These are phyloP conservation scores for Sinopyrophorus schimmeli DNA, from an alignment of 2,888 invertebrate genomes.

Conservation along the genomic window DNA sequence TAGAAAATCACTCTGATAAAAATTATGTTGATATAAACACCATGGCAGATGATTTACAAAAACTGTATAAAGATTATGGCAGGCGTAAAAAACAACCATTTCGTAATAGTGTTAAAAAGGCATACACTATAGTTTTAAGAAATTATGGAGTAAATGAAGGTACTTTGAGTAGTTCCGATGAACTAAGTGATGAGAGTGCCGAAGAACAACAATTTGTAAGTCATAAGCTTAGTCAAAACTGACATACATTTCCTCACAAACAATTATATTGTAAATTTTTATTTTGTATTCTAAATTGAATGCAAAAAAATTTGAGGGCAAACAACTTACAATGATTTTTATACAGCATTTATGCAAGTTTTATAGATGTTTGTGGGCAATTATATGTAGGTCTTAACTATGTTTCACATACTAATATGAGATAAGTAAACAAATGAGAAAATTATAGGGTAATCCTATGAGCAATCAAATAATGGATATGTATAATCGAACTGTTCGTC, in stretches of 20 bases:
- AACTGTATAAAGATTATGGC: constrained; percentile 75
- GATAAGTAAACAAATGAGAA: too few species aligned
- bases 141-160: constrained; percentile 66
- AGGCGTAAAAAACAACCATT: constrained; percentile 81
- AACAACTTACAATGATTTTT: too few species aligned
- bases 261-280: too few species aligned
- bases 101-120: constrained; percentile 74
- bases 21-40: constrained; percentile 80
- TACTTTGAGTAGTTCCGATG: constrained; percentile 57
- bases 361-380: too few species aligned
- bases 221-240: too few species aligned
- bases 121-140: constrained; percentile 73
- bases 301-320: too few species aligned
- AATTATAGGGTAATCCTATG: constrained; percentile 43
- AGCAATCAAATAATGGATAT: constrained; percentile 56
- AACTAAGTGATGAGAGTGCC: constrained; percentile 60
- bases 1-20: constrained; percentile 79
- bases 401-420: too few species aligned
- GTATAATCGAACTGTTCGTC: constrained; percentile 52
- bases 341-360: too few species aligned
- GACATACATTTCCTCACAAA: too few species aligned
- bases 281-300: too few species aligned
- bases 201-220: constrained; percentile 50
- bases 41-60: constrained; percentile 80
- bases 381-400: too few species aligned